phyloP scores from a whole-genome alignment of 2,113 vertebrate species.

The Nothocercus julius region DNA sequence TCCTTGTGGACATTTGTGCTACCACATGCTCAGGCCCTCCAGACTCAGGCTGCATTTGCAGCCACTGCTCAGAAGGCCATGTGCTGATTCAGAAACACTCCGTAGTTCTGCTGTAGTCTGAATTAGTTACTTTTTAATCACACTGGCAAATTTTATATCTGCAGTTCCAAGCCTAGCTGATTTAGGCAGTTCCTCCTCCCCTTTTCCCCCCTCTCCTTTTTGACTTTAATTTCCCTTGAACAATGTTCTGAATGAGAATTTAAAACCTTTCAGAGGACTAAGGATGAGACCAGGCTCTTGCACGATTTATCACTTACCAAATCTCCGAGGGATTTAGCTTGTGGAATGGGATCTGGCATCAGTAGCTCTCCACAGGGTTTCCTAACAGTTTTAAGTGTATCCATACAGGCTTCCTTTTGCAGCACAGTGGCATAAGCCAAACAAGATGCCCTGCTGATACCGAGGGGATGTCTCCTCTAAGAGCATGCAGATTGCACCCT shows the following conservation, averaged over 20 bases:
- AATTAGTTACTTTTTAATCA: background rate
- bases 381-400: background rate
- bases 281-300: background rate
- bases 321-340: background rate
- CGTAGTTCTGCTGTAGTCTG: background rate
- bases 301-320: background rate
- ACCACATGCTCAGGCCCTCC: background rate
- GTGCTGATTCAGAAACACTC: background rate
- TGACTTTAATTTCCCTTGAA: conserved; percentile 7
- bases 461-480: background rate
- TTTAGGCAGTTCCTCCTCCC: background rate
- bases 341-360: background rate
- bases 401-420: background rate
- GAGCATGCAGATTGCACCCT: background rate
- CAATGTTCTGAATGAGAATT: background rate
- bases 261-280: background rate
- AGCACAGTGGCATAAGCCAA: background rate
- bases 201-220: background rate
- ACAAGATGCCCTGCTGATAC: background rate
- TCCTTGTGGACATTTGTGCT: background rate
- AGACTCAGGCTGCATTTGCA: background rate
- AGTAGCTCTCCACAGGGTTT: background rate
- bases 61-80: background rate
- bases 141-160: background rate
- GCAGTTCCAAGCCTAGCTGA: background rate